Evolutionary conservation across 2,797 vertebrate species (phyloP).

Genomic region (Erethizon dorsatum): DNA sequence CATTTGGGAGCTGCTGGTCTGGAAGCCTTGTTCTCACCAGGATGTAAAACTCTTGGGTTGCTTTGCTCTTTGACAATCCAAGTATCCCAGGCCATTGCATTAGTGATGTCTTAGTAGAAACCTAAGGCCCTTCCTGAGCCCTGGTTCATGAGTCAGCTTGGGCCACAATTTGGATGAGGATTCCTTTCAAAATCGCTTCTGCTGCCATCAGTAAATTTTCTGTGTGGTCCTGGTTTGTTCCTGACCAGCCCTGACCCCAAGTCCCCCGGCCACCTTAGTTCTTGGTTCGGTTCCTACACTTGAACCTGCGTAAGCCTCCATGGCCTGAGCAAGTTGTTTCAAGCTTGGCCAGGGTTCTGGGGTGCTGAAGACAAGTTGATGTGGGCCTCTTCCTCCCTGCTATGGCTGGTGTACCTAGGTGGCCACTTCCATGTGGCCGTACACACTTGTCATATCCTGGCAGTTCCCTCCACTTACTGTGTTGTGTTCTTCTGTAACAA

Average conservation of each 20-base stretch:
- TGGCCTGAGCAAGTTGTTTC: background rate
- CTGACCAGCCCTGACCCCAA: background rate
- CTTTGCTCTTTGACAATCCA: background rate
- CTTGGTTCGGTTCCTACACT: background rate
- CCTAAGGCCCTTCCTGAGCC: background rate
- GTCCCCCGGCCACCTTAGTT: background rate
- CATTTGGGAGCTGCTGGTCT: rapidly evolving
- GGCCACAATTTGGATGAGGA: background rate
- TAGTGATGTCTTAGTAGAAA: background rate
- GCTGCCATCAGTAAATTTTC: background rate
- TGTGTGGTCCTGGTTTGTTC: rapidly evolving
- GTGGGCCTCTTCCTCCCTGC: background rate
- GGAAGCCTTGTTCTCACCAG: background rate
- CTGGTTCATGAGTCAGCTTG: background rate
- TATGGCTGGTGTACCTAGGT: background rate
- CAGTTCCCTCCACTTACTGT: rapidly evolving
- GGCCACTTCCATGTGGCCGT: rapidly evolving
- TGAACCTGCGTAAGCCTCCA: background rate
- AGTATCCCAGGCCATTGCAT: background rate
- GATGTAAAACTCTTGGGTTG: rapidly evolving
- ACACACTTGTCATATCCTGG: background rate
- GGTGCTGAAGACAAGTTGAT: rapidly evolving
- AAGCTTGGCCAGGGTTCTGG: background rate
- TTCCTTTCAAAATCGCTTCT: background rate
- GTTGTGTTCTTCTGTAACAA: too few relatives aligned